Conservation (phyloP, 2,113 vertebrate species). For the Sorex araneus region DNA sequence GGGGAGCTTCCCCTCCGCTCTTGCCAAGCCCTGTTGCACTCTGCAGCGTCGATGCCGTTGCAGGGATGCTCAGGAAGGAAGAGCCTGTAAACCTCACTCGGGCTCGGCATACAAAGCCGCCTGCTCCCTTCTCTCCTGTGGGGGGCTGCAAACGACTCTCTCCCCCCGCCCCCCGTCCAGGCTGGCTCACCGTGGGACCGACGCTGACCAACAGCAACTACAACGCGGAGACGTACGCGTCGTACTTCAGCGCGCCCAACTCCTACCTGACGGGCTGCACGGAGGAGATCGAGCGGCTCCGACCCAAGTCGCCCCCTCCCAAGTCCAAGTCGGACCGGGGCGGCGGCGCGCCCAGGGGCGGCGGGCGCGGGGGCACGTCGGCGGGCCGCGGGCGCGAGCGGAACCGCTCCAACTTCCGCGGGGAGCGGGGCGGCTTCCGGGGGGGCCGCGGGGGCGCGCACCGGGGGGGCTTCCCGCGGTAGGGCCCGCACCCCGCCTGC, state of each 20-base stretch:
- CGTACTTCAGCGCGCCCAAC: constrained; percentile 93
- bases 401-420: constrained; percentile 96
- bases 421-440: constrained; percentile 96
- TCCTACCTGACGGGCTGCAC: constrained; percentile 96
- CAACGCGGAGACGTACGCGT: constrained; percentile 94
- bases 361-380: constrained; percentile 93
- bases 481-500: neutral
- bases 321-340: constrained; percentile 96
- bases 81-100: neutral
- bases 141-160: neutral
- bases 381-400: constrained; percentile 95
- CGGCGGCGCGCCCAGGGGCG: constrained; percentile 94
- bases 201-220: constrained; percentile 99
- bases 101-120: neutral
- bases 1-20: neutral
- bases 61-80: neutral
- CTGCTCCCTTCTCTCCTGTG: neutral
- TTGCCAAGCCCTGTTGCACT: neutral
- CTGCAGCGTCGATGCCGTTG: neutral
- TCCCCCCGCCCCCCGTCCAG: constrained; percentile 81
- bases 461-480: constrained; percentile 94
- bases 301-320: constrained; percentile 96
- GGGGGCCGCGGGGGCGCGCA: constrained; percentile 95
- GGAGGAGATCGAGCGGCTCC: constrained; percentile 97
- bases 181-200: constrained; percentile 98